A percentile compares a stretch with the other conserved stretches of the same genome.
phyloP scores from a whole-genome alignment of 2,888 invertebrate genomes.

The Graphium colonna region DNA sequence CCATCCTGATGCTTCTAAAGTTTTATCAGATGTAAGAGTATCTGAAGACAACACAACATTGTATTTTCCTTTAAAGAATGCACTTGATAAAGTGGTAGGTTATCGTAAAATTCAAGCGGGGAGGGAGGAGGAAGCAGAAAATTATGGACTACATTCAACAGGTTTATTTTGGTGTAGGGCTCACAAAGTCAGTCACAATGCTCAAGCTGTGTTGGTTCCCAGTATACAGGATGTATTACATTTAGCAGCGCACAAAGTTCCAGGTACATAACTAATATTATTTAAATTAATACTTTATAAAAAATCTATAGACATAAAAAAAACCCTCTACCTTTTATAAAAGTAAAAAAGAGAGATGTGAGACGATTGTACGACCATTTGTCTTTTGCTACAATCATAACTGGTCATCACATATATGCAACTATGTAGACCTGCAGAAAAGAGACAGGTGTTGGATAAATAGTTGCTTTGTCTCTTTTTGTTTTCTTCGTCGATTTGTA shows the following conservation, averaged over 20 bases:
- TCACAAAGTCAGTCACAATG: constrained; percentile 51
- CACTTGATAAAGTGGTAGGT: constrained; percentile 81
- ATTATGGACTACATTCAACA: constrained; percentile 55
- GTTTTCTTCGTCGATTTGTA: no score
- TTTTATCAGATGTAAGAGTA: constrained; percentile 77
- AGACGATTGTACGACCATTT: no score
- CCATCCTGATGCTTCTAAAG: constrained; percentile 62
- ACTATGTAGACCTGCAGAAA: no score
- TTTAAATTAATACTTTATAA: constrained; percentile 1
- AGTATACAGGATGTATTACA: constrained; percentile 65
- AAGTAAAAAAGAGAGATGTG: no score
- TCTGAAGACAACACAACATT: constrained; percentile 74
- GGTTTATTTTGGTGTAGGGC: constrained; percentile 62
- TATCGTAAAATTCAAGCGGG: constrained; percentile 80
- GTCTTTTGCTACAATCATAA: no score
- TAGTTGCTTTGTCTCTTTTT: no score
- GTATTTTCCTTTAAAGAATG: constrained; percentile 84
- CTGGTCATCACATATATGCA: no score
- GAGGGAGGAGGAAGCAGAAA: constrained; percentile 56
- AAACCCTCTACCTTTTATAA: no score
- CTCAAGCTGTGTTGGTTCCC: constrained; percentile 74
- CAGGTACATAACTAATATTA: constrained; percentile 47
- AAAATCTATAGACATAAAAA: no score
- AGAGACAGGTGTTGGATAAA: no score
- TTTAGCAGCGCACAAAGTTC: constrained; percentile 68